Evolutionary conservation across 1,140 invertebrate genomes (phyloP).

Genomic region (Triops cancriformis): DNA sequence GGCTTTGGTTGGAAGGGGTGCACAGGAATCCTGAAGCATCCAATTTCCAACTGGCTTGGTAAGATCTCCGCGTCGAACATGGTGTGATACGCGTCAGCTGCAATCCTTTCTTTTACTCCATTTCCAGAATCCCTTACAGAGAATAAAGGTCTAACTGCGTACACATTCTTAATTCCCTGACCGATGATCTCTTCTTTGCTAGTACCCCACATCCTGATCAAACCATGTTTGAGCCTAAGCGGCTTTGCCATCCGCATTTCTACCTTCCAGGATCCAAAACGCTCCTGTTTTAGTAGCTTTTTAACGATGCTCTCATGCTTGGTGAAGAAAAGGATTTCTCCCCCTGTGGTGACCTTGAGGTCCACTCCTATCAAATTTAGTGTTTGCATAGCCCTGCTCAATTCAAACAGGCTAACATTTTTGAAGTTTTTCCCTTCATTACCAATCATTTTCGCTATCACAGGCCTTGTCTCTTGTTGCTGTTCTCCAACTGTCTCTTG

Average conservation of each 20-base stretch:
- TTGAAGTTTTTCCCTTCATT: too few relatives aligned
- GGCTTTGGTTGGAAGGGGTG: neutral
- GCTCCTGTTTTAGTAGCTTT: neutral
- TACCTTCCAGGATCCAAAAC: neutral
- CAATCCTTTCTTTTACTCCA: neutral
- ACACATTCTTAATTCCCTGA: neutral
- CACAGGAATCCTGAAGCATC: neutral
- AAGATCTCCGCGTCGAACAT: neutral
- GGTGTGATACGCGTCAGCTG: neutral
- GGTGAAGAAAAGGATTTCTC: neutral
- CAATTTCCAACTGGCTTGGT: neutral
- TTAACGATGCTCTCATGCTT: neutral
- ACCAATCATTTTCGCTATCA: too few relatives aligned
- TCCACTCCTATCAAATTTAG: too few relatives aligned
- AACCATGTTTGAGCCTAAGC: neutral
- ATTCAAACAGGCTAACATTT: too few relatives aligned
- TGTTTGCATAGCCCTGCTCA: too few relatives aligned
- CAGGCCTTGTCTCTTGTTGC: too few relatives aligned
- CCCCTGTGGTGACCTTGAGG: neutral
- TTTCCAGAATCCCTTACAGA: neutral
- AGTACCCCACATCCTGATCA: neutral
- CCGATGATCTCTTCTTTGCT: neutral
- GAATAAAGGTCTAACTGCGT: neutral
- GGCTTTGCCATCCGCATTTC: neutral
- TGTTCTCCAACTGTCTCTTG: too few relatives aligned